Percentiles rank a stretch among this genome's conserved stretches.
These are phyloP conservation scores for Drymonia ruficornis DNA, from an alignment of 2,888 invertebrate species.

Conservation along the genomic window DNA sequence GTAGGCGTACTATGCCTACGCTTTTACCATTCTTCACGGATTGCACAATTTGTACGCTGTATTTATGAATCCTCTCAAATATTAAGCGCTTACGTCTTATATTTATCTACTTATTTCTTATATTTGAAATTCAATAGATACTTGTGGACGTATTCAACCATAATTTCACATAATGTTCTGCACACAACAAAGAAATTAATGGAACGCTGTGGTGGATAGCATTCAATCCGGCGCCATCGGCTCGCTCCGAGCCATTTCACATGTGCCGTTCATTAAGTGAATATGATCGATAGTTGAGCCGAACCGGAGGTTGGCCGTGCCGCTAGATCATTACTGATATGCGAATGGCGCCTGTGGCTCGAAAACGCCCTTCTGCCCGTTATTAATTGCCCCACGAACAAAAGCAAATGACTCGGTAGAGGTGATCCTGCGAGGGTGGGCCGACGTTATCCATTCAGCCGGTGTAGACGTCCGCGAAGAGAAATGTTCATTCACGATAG, in stretches of 20 bases:
- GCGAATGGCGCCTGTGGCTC: slow-evolving; percentile 74
- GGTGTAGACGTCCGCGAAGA: slow-evolving; percentile 80
- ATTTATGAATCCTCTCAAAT: no score
- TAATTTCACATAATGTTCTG: slow-evolving; percentile 10
- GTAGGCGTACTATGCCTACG: no score
- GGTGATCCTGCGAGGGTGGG: slow-evolving; percentile 81
- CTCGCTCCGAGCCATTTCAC: slow-evolving; percentile 47
- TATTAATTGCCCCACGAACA: slow-evolving; percentile 83
- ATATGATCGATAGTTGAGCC: slow-evolving; percentile 71
- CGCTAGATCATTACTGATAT: slow-evolving; percentile 80
- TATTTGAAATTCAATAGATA: no score
- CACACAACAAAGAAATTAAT: neutral
- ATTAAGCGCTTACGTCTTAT: no score
- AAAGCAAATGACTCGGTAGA: slow-evolving; percentile 83
- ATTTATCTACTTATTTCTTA: no score
- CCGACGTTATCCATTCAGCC: slow-evolving; percentile 82
- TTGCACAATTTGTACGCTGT: no score
- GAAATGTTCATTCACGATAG: slow-evolving; percentile 84
- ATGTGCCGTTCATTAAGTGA: slow-evolving; percentile 60
- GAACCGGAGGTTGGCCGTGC: slow-evolving; percentile 55
- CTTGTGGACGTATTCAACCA: no score
- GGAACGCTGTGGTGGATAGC: neutral
- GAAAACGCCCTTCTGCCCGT: slow-evolving; percentile 78
- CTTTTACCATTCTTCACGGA: no score
- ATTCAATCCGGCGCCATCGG: slow-evolving; percentile 9